Evolutionary conservation across 2,888 invertebrate species (phyloP).

Genomic region (Antitype chi): DNA sequence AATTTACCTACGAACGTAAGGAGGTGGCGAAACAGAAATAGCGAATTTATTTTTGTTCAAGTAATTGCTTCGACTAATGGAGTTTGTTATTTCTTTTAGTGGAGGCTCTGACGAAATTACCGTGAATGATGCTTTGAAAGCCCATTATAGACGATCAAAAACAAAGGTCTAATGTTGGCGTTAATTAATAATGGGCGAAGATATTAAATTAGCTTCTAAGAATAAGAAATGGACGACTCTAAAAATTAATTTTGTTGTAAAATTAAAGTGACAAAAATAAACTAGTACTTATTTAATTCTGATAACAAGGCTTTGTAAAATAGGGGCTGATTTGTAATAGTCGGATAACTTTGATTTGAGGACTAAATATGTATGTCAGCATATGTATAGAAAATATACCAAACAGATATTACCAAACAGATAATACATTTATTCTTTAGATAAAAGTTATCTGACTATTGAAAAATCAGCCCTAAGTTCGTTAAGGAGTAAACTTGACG

Average conservation of each 20-base stretch:
- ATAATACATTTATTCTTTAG: too few relatives aligned
- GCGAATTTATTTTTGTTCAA: slow-evolving; percentile 49
- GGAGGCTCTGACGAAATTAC: slow-evolving; percentile 14
- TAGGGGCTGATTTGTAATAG: background rate
- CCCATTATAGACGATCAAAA: slow-evolving; percentile 12
- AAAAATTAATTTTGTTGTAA: background rate
- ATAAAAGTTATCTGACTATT: too few relatives aligned
- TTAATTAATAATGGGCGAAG: slow-evolving; percentile 19
- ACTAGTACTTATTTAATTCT: background rate
- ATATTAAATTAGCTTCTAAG: background rate
- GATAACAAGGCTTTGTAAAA: background rate
- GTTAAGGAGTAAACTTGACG: slow-evolving; percentile 29
- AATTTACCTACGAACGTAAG: slow-evolving; percentile 59
- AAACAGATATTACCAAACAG: too few relatives aligned
- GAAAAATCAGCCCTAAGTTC: too few relatives aligned
- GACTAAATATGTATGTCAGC: too few relatives aligned
- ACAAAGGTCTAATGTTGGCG: slow-evolving; percentile 12
- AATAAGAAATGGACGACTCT: background rate
- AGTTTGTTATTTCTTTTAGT: slow-evolving; percentile 35
- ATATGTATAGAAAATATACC: too few relatives aligned
- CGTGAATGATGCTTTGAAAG: slow-evolving; percentile 8
- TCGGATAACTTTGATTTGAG: too few relatives aligned
- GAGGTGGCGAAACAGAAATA: slow-evolving; percentile 52
- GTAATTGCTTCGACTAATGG: slow-evolving; percentile 51
- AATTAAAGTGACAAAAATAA: background rate